These are phyloP conservation scores for Orestias chungarensis DNA, from an alignment of 2,797 vertebrate species.

Conservation along the genomic window DNA sequence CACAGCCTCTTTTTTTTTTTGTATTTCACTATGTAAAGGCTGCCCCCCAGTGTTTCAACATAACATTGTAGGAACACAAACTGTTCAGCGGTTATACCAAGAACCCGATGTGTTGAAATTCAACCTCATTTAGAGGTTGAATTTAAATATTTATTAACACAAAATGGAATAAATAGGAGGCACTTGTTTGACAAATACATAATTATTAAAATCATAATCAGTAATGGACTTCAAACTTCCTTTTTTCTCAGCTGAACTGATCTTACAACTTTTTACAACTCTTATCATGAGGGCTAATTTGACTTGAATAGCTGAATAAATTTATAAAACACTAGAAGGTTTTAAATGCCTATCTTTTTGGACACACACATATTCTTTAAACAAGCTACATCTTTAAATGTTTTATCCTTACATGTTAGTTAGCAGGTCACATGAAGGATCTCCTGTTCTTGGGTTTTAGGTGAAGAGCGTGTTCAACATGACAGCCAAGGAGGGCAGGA, in stretches of 20 bases:
- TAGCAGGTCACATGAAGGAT: background rate
- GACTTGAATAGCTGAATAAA: background rate
- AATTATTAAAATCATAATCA: background rate
- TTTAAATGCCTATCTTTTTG: too few species aligned
- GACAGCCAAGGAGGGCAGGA: slow-evolving; percentile 95
- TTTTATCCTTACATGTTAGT: background rate
- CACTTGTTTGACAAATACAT: too few species aligned
- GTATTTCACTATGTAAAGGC: slow-evolving; percentile 16
- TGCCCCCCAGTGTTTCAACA: slow-evolving; percentile 55
- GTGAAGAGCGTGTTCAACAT: slow-evolving; percentile 94
- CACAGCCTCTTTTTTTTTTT: background rate
- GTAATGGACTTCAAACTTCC: background rate
- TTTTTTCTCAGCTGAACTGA: background rate
- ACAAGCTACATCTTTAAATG: background rate
- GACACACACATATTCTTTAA: background rate
- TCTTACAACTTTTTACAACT: background rate
- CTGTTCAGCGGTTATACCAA: background rate
- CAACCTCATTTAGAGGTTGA: background rate
- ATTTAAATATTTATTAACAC: too few species aligned
- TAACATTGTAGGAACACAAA: background rate
- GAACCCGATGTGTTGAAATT: background rate
- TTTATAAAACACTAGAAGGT: background rate
- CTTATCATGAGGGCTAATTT: background rate
- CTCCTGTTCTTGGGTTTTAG: slow-evolving; percentile 69
- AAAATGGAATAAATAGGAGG: background rate